Evolutionary conservation across 2,113 vertebrate genomes (phyloP), one percentile per base, ranked within the genome.

Genomic region (Toxotes jaculatrix): DNA sequence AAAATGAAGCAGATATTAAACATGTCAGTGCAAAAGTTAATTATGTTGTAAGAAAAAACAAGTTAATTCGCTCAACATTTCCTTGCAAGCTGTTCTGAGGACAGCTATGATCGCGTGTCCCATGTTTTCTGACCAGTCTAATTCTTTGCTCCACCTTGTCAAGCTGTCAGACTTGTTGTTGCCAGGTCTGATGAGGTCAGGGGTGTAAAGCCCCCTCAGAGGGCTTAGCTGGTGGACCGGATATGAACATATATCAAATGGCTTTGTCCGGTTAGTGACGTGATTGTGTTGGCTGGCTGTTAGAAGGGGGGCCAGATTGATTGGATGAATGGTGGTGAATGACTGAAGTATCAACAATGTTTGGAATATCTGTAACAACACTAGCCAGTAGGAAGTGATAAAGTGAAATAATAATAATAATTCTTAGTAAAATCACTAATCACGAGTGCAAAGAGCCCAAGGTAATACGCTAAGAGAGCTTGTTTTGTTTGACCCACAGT

Each of bases 121-220:
- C 21, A 17, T 60, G 47, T 78, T 75, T 83, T 82, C 32, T 31
- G 31, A 70, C 45, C 32, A 31, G 32, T 9, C 23, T 56, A 8
- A 53, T 57, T 76, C 53, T 73, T 16, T 38, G 32, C 69, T 79
- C 49, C 59, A 63, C 45, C 83, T 80, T 82, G 84, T 85, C 73
- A 66, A 79, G 55, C 77, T 88, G 88, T 85, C 79, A 73, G 77
- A 68, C 31, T 14, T 1, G 45, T 61, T 4, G 67, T 43, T 83
- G 71, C 49, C 51, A 56, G 69, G 74, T 68, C 63, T 85, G 84
- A 88, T 38, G 74, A 53, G 84, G 88, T 88, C 88, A 88, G 68
- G 21, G 66, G 67, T 83, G 65, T 66, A 75, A 74, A 64, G n/a
- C 86, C 80, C 79, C 68, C 77, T 60, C 65, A 40, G 62, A 75